These are phyloP conservation scores for Brienomyrus brachyistius DNA, from an alignment of 2,113 vertebrate species.

Conservation along the genomic window DNA sequence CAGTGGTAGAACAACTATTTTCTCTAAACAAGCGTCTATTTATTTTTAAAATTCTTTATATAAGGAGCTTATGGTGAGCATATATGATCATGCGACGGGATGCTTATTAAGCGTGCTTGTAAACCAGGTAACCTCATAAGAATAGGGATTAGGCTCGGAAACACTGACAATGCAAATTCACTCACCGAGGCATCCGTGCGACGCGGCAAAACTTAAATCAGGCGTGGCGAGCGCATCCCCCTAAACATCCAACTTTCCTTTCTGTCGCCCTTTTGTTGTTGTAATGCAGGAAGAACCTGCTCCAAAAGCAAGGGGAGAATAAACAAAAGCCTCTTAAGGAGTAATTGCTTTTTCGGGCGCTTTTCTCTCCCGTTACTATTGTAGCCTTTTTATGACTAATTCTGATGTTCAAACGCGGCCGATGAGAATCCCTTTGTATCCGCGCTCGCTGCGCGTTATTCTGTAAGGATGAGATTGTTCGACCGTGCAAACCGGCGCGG, in stretches of 20 bases:
- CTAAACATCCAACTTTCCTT: conserved; percentile 45
- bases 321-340: conserved; percentile 45
- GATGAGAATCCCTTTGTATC: conserved; percentile 10
- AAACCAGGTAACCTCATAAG: conserved; percentile 49
- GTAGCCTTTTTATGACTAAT: conserved; percentile 32
- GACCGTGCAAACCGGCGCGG: background rate
- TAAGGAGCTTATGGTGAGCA: conserved; percentile 45
- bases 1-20: conserved; percentile 29
- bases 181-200: conserved; percentile 30
- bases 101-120: conserved; percentile 50
- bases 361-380: conserved; percentile 30
- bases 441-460: background rate
- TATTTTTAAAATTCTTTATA: conserved; percentile 40
- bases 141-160: conserved; percentile 45
- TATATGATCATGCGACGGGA: conserved; percentile 38
- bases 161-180: conserved; percentile 46
- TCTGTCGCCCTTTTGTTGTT: conserved; percentile 37
- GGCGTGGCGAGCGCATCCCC: conserved; percentile 30
- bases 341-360: conserved; percentile 36
- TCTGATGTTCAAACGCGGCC: conserved; percentile 22
- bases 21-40: conserved; percentile 37
- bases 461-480: background rate
- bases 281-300: conserved; percentile 37
- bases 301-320: conserved; percentile 27
- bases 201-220: conserved; percentile 37